phyloP scores from a whole-genome alignment of 2,113 vertebrate species.

The Boulengeromyrus knoepffleri region DNA sequence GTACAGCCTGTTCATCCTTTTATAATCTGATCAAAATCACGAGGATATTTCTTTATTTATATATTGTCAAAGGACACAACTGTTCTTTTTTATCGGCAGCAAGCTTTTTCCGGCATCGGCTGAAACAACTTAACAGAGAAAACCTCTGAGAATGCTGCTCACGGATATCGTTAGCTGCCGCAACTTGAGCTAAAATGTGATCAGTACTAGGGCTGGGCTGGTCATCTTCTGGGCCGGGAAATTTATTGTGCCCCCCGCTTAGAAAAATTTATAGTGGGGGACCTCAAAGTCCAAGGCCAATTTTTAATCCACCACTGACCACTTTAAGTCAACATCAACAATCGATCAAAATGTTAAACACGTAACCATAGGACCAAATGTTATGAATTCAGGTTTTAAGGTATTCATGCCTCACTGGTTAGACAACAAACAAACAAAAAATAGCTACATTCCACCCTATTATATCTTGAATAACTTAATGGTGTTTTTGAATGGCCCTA shows the following conservation, averaged over 20 bases:
- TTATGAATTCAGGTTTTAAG: neutral
- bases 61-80: constrained; percentile 58
- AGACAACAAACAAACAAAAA: neutral
- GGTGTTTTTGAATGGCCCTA: neutral
- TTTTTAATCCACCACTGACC: neutral
- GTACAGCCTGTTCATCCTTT: constrained; percentile 47
- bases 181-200: neutral
- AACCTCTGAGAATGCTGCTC: neutral
- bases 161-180: neutral
- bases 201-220: neutral
- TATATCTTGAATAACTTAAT: neutral
- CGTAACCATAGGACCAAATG: neutral
- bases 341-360: neutral
- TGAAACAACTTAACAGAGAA: constrained; percentile 34
- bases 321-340: neutral
- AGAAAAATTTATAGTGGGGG: neutral
- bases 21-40: constrained; percentile 59
- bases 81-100: constrained; percentile 62
- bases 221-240: neutral
- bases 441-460: neutral
- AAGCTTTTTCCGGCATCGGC: constrained; percentile 52
- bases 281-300: neutral
- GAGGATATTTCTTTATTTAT: constrained; percentile 68
- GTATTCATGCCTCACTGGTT: neutral
- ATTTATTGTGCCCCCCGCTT: neutral